Evolutionary conservation across 2,888 invertebrate species (phyloP), one percentile per base, ranked within the genome.

Genomic region (Machimus rusticus): DNA sequence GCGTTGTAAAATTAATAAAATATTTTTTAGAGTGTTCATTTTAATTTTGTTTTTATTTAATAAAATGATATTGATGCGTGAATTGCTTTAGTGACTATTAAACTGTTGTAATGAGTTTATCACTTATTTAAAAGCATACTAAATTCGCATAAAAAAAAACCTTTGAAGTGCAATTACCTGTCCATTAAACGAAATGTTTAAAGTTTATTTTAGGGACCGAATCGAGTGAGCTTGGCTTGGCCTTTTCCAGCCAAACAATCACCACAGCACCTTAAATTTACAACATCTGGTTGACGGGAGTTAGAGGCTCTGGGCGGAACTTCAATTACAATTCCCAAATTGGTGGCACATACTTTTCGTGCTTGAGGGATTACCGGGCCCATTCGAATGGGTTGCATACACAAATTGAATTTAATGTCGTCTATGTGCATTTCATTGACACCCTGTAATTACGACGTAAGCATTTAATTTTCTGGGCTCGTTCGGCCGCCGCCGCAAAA

Each of bases 371-470:
- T 66, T 66, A 12, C 66, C 12, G 28, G 28, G 28, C 66, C 23
- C 12, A 66, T 55, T 55, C 19, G 8, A 55, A 55, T 23, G 66
- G 66, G 8, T 28, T 66, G 66, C 23, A 66, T 28, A 66, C 23
- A 66, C 66, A 1, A 66, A 66, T 66, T 66, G 28, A 66, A 66
- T 66, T 66, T 66, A 28, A 66, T 66, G 66, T 66, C 66, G 8
- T 81, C 19, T 81, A 43, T 81, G 51, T 82, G 57, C 39, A 82
- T 82, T 82, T 82, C 82, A 82, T 82, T 82, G 57, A 57, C 82
- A 82, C 82, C 31, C 43, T 19, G 82, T 82, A 82, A 82, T 82
- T 82, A 34, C 82, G 37, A 31, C 37, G 82, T 82, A 55, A 82
- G 82, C 82, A 82, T 82, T 82, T 57, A 82, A 82, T 78, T 78